Percentiles rank a stretch among this genome's conserved stretches.
Evolutionary conservation across 2,888 invertebrate genomes (phyloP).

Genomic region (Chrysodeixis includens): DNA sequence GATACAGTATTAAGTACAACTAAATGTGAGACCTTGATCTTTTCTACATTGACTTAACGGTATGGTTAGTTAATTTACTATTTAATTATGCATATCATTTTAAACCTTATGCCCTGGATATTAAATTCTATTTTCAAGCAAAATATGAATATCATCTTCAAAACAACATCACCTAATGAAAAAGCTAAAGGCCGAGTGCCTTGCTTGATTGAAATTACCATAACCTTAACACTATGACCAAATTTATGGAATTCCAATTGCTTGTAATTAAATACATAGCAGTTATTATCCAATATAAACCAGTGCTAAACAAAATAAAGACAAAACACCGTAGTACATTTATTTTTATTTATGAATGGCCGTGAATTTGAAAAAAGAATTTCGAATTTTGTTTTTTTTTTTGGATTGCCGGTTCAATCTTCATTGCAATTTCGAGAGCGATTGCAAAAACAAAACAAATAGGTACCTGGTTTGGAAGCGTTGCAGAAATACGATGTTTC

Average conservation of each 20-base stretch:
- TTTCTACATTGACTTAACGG: slow-evolving; percentile 72
- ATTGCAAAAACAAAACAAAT: slow-evolving; percentile 3
- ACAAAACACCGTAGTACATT: background rate
- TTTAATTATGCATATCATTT: slow-evolving; percentile 63
- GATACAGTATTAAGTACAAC: slow-evolving; percentile 75
- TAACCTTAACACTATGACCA: slow-evolving; percentile 68
- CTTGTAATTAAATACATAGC: background rate
- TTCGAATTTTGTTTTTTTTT: background rate
- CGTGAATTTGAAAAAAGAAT: background rate
- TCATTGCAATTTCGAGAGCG: background rate
- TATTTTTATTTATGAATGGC: too few species aligned
- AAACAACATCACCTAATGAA: slow-evolving; percentile 70
- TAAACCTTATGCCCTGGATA: slow-evolving; percentile 64
- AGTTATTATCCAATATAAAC: slow-evolving; percentile 1
- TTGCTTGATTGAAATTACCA: slow-evolving; percentile 79
- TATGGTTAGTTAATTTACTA: slow-evolving; percentile 73
- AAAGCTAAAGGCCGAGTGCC: slow-evolving; percentile 76
- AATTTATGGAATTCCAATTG: slow-evolving; percentile 41
- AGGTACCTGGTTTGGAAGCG: background rate
- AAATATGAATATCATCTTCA: slow-evolving; percentile 70
- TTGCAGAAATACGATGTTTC: background rate
- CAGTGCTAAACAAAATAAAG: background rate
- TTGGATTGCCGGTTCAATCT: background rate
- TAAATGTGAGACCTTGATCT: slow-evolving; percentile 83
- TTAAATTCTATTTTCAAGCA: slow-evolving; percentile 65